Evolutionary conservation across 2,797 vertebrate species (phyloP).

Genomic region (Phataginus tricuspis): DNA sequence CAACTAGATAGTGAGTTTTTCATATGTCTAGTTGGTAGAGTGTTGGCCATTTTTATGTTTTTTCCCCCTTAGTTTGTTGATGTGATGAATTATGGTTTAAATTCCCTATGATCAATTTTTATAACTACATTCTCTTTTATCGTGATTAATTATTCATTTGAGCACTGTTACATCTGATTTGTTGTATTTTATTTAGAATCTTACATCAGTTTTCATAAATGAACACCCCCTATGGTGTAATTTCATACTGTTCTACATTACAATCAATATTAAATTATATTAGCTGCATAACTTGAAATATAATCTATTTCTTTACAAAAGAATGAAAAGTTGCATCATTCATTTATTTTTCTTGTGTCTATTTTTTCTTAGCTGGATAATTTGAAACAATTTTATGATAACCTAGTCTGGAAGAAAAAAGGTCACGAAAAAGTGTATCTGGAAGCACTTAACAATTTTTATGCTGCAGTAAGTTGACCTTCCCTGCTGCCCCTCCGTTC

Average conservation of each 20-base stretch:
- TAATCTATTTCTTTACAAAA: not conserved
- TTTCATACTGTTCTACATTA: not conserved
- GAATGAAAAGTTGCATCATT: not conserved
- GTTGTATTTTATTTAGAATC: not conserved
- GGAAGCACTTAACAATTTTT: not conserved
- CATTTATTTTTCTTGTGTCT: not conserved
- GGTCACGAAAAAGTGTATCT: not conserved
- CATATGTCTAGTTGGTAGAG: not conserved
- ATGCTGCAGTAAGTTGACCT: conserved; percentile 45
- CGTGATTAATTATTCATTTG: not conserved
- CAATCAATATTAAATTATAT: not conserved
- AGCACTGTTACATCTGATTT: not conserved
- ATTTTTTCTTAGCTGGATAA: conserved; percentile 55
- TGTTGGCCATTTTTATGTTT: not conserved
- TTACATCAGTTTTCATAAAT: not conserved
- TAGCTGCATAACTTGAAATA: not conserved
- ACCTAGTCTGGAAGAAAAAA: conserved; percentile 20
- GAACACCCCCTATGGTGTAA: not conserved
- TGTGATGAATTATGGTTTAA: not conserved
- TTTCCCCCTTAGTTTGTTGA: conserved; percentile 35
- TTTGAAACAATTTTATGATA: conserved; percentile 39
- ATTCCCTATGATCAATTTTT: conserved; percentile 26
- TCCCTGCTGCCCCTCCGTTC: not conserved
- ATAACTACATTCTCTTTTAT: not conserved
- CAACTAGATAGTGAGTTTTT: not conserved